Evolutionary conservation across 2,113 vertebrate species (phyloP).

Genomic region (Ginglymostoma cirratum): DNA sequence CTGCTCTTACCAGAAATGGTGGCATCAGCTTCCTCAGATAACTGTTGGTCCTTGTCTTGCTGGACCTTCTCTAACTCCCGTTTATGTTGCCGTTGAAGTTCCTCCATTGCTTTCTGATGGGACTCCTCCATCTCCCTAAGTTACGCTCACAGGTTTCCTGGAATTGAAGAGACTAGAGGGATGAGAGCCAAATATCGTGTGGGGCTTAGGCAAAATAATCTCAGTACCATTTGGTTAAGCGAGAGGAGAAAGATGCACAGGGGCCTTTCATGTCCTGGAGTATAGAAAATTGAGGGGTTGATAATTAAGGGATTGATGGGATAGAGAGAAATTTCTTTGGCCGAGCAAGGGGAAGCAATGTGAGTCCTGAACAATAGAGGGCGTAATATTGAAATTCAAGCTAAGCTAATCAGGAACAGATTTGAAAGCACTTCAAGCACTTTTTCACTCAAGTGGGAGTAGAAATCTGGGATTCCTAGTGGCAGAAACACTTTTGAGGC

Average conservation of each 20-base stretch:
- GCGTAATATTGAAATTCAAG: not conserved
- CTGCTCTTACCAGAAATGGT: constrained; percentile 69
- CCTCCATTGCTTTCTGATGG: constrained; percentile 78
- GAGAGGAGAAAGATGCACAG: not conserved
- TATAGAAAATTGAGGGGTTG: not conserved
- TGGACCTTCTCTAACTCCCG: constrained; percentile 70
- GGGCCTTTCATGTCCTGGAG: not conserved
- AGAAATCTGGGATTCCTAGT: not conserved
- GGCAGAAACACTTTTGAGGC: not conserved
- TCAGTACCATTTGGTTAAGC: not conserved
- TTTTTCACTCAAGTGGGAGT: not conserved
- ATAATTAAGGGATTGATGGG: not conserved
- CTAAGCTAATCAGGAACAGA: not conserved
- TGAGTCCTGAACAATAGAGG: not conserved
- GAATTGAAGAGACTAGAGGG: not conserved
- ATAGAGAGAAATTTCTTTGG: not conserved
- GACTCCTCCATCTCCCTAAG: constrained; percentile 82
- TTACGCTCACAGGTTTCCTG: constrained; percentile 75
- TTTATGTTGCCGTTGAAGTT: constrained; percentile 78
- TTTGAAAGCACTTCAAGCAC: no score
- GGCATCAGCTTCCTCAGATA: constrained; percentile 76
- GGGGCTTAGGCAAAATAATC: not conserved
- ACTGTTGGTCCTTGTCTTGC: constrained; percentile 71
- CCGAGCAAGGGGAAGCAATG: no score
- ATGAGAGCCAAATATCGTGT: not conserved